Evolutionary conservation across 2,113 vertebrate genomes (phyloP).

Genomic region (Speoplatyrhinus poulsoni): DNA sequence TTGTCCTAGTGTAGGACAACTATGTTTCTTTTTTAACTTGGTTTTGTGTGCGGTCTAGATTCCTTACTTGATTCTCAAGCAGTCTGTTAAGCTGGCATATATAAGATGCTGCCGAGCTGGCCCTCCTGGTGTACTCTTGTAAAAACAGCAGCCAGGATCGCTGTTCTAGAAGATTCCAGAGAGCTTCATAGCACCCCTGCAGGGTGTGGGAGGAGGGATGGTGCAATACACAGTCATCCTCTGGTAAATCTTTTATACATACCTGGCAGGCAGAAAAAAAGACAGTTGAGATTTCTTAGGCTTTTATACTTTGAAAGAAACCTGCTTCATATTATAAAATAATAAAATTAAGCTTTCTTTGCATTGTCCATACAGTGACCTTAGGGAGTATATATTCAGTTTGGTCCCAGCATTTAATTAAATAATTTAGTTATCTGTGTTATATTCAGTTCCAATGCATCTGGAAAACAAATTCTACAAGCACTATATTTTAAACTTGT

Average conservation of each 20-base stretch:
- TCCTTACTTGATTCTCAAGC: conserved; percentile 44
- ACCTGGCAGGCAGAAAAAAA: conserved; percentile 21
- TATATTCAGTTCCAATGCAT: too few relatives aligned
- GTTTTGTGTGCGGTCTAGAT: neutral
- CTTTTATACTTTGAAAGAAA: too few relatives aligned
- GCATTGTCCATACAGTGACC: too few relatives aligned
- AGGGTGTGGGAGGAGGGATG: conserved; percentile 45
- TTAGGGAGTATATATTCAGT: too few relatives aligned
- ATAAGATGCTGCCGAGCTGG: conserved; percentile 42
- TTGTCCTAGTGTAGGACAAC: neutral
- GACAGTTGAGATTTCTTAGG: too few relatives aligned
- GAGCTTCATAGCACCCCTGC: conserved; percentile 51
- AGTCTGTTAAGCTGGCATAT: conserved; percentile 49
- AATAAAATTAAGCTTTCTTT: too few relatives aligned
- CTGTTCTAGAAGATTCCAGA: conserved; percentile 66
- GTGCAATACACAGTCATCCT: conserved; percentile 48
- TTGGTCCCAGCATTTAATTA: too few relatives aligned
- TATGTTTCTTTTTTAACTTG: conserved; percentile 7
- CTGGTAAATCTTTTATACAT: conserved; percentile 46
- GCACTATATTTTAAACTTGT: too few relatives aligned
- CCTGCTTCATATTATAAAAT: too few relatives aligned
- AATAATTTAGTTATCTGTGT: too few relatives aligned
- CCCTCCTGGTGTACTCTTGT: conserved; percentile 64
- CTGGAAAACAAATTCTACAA: too few relatives aligned
- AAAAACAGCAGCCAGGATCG: conserved; percentile 68